Percentiles rank a stretch among this genome's conserved stretches.
Conservation (phyloP, 2,113 vertebrate genomes). For the Coptodon rendalli region DNA sequence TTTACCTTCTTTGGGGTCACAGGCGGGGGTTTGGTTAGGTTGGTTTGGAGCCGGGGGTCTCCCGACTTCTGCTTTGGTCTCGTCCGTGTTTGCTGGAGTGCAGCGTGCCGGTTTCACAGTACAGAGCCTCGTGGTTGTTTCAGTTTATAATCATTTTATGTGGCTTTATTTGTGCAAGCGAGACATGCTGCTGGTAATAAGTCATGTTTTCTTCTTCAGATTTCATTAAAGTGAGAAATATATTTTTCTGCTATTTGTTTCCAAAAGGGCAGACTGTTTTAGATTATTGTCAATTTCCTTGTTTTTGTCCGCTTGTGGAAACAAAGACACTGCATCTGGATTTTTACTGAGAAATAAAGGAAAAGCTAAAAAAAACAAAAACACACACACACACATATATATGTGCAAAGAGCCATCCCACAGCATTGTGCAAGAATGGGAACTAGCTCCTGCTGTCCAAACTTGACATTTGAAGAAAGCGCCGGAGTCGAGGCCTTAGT, state of each 20-base stretch:
- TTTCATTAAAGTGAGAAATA: constrained; percentile 21
- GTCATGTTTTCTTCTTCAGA: constrained; percentile 25
- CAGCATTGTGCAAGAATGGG: constrained; percentile 45
- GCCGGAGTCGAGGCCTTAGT: constrained; percentile 39
- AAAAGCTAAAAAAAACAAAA: constrained; percentile 11
- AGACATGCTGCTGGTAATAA: constrained; percentile 9
- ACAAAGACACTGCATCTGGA: constrained; percentile 39
- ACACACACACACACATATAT: background rate
- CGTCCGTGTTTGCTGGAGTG: background rate
- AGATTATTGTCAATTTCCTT: constrained; percentile 48
- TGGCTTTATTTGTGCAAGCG: constrained; percentile 9
- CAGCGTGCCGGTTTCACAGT: background rate
- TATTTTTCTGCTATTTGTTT: constrained; percentile 18
- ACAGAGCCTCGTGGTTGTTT: constrained; percentile 5
- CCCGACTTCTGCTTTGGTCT: background rate
- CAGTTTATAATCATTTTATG: constrained; percentile 6
- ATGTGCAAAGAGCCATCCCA: constrained; percentile 13
- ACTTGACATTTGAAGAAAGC: constrained; percentile 53
- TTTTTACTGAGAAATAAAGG: constrained; percentile 41
- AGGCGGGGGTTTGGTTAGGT: background rate
- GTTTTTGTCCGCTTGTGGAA: constrained; percentile 27
- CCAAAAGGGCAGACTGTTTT: constrained; percentile 12
- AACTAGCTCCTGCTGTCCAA: constrained; percentile 33
- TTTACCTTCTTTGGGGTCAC: background rate
- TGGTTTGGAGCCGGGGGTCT: background rate